A percentile compares a stretch with the other conserved stretches of the same genome.
Conservation (phyloP, 1,140 invertebrate genomes). For the Pseudachorutes palmiensis region DNA sequence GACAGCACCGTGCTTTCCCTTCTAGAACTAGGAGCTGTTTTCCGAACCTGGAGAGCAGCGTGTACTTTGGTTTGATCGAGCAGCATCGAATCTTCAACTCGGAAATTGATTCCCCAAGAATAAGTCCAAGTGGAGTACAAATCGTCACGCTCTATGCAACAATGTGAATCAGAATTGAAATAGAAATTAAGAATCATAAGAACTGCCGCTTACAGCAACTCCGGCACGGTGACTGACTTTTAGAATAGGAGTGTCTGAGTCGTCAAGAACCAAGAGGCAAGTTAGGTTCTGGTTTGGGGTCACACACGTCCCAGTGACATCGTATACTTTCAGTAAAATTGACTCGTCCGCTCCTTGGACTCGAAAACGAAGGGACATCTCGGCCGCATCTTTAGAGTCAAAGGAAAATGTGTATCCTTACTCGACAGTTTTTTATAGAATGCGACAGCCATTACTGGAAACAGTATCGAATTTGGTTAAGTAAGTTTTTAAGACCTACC, state of each 20-base stretch:
- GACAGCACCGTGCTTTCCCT: neutral
- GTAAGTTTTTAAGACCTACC: too few species aligned
- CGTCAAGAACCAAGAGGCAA: slow-evolving; percentile 3
- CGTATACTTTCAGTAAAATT: neutral
- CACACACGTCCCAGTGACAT: neutral
- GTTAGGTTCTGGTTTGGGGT: neutral
- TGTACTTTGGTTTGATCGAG: neutral
- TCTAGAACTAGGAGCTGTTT: slow-evolving; percentile 1
- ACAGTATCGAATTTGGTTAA: too few species aligned
- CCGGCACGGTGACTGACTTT: neutral
- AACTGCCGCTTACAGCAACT: neutral
- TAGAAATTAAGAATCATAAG: too few species aligned
- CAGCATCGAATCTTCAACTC: neutral
- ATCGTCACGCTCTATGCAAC: neutral
- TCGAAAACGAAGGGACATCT: neutral
- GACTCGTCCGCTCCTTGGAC: neutral
- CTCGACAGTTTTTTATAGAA: too few species aligned
- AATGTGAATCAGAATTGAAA: too few species aligned
- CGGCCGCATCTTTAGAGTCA: neutral
- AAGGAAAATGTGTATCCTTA: too few species aligned
- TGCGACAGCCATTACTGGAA: too few species aligned
- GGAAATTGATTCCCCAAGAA: slow-evolving; percentile 3
- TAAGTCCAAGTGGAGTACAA: neutral
- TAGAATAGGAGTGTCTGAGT: neutral
- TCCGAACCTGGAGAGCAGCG: neutral